These are phyloP conservation scores for Gasterosteus aculeatus DNA, from an alignment of 2,113 vertebrate species.

Conservation along the genomic window DNA sequence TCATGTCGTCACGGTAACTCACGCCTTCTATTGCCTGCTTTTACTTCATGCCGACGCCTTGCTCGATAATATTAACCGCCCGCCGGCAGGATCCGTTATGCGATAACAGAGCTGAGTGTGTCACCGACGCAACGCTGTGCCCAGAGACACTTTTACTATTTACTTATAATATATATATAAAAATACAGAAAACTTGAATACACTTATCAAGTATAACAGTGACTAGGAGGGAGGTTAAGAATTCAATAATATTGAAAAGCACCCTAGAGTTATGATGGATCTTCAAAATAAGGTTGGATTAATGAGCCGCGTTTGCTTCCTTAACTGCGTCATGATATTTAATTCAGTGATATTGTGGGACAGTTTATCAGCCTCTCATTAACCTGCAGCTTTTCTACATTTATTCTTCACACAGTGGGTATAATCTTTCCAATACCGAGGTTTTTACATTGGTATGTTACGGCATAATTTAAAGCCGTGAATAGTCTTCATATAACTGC, in stretches of 20 bases:
- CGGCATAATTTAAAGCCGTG: not conserved
- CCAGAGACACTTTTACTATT: not conserved
- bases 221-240: slow-evolving; percentile 59
- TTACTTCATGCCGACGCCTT: not conserved
- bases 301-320: slow-evolving; percentile 51
- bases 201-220: slow-evolving; percentile 53
- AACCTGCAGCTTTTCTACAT: slow-evolving; percentile 43
- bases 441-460: slow-evolving; percentile 30
- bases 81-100: too few species aligned
- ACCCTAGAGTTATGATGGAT: slow-evolving; percentile 59
- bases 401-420: slow-evolving; percentile 19
- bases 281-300: slow-evolving; percentile 64
- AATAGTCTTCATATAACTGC: slow-evolving; percentile 13
- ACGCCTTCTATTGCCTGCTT: not conserved
- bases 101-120: not conserved
- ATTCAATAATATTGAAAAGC: slow-evolving; percentile 67
- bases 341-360: slow-evolving; percentile 33
- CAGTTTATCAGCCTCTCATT: slow-evolving; percentile 46
- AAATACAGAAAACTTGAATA: slow-evolving; percentile 54
- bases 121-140: not conserved
- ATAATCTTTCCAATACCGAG: not conserved
- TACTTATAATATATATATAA: slow-evolving; percentile 2
- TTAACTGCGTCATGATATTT: slow-evolving; percentile 58
- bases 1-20: not conserved
- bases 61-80: not conserved